Base-by-base conservation (phyloP, 2,888 invertebrate species). In the Pammene aurita region DNA sequence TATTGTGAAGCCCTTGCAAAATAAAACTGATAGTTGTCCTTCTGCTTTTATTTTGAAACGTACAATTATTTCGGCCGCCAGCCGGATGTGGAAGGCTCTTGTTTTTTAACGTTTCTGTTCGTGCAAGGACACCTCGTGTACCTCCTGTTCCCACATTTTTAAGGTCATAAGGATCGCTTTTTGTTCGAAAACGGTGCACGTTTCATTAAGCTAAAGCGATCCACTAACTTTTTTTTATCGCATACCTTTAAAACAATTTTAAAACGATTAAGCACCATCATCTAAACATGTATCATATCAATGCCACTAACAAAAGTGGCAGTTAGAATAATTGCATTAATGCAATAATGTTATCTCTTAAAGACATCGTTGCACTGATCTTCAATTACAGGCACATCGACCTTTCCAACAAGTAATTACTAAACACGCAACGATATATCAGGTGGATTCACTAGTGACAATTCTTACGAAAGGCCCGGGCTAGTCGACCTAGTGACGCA, bases 361-460 rank as follows among this genome's bases (percentile, higher is more conserved):
- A 57, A 73, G 69, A 78, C 76, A 80, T 77, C 76, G 77, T 80
- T 83, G 78, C 80, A 72, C 72, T 74, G 75, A 75, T 83, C 80
- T 82, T 77, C 79, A 84, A 84, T 84, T 80, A 78, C 74, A 75
- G 77, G 79, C 76, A 79, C 69, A 70, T 71, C 79, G 82, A 86
- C 87, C 86, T 90, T 85, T 84, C 79, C 79, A 82, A 80, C 76
- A 71, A 75, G 76, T 81, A 80, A 85, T 86, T 87, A 86, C 80
- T 77, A 79, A 76, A 75, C 83, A 85, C 77, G 79, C 80, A 82
- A 80, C 79, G 80, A 82, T 84, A 87, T 85, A 86, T 82, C 82
- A 76, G 76, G 72, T 55, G 74, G 73, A 77, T 74, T 74, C 72
- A 60, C 70, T 74, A 85, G 81, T 85, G 86, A 87, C 86, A 85